phyloP scores from a whole-genome alignment of 2,888 invertebrate species.

The Oscheius sp. region DNA sequence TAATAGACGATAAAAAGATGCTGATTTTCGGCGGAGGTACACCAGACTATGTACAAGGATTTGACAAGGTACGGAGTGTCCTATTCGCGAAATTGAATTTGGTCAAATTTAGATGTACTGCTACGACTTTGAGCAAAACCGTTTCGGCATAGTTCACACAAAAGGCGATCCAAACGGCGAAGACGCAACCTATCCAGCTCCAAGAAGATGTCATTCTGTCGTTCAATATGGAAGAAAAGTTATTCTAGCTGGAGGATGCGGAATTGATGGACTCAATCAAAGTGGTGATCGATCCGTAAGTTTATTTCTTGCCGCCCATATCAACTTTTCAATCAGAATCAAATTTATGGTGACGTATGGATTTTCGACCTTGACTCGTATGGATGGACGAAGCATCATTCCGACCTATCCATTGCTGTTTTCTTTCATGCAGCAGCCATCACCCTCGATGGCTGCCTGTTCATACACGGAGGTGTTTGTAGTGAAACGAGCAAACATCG shows the following conservation, averaged over 20 bases:
- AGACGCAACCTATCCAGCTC: slow-evolving; percentile 35
- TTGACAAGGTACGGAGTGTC: slow-evolving; percentile 14
- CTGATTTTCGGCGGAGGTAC: slow-evolving; percentile 63
- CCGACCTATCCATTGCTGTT: slow-evolving; percentile 43
- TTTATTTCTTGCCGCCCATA: background rate
- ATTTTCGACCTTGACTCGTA: slow-evolving; percentile 51
- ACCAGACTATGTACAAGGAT: slow-evolving; percentile 28
- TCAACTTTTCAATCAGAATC: slow-evolving; percentile 3
- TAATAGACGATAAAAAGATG: slow-evolving; percentile 43
- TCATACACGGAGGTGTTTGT: slow-evolving; percentile 54
- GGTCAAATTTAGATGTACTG: slow-evolving; percentile 5
- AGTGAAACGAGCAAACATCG: slow-evolving; percentile 36
- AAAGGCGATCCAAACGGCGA: background rate
- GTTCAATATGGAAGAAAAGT: slow-evolving; percentile 41
- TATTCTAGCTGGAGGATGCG: slow-evolving; percentile 54
- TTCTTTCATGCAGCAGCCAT: slow-evolving; percentile 62
- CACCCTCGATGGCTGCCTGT: slow-evolving; percentile 56
- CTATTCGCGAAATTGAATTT: background rate
- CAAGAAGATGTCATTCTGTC: slow-evolving; percentile 51
- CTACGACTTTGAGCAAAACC: background rate
- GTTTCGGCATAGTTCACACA: background rate
- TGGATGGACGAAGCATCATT: slow-evolving; percentile 48
- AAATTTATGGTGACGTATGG: slow-evolving; percentile 54
- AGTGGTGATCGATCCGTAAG: background rate
- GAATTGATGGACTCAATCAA: slow-evolving; percentile 1